Evolutionary conservation across 2,797 vertebrate genomes (phyloP).

Genomic region (Nyctibius grandis): DNA sequence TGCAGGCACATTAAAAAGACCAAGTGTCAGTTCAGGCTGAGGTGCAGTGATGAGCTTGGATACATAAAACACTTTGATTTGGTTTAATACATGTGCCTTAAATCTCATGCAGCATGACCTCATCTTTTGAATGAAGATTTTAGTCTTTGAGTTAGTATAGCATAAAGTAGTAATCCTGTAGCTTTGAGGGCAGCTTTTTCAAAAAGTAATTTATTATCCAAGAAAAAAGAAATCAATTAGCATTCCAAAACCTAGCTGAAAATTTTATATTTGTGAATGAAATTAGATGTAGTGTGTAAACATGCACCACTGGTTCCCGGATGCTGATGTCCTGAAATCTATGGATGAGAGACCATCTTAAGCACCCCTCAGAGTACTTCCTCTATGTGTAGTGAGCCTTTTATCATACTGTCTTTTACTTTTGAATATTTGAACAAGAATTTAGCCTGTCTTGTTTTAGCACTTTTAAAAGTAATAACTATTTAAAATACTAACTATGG

Average conservation of each 20-base stretch:
- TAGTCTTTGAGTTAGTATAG: not conserved
- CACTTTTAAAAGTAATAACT: not conserved
- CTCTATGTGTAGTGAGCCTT: not conserved
- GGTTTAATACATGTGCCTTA: not conserved
- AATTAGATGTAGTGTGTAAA: not conserved
- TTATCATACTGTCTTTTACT: not conserved
- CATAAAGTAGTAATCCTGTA: not conserved
- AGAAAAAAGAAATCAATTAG: not conserved
- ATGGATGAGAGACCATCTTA: not conserved
- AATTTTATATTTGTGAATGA: not conserved
- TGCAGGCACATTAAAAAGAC: not conserved
- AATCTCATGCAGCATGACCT: not conserved
- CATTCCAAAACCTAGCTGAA: not conserved
- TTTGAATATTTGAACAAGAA: not conserved
- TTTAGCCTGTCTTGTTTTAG: not conserved
- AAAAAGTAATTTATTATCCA: not conserved
- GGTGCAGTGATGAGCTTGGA: not conserved
- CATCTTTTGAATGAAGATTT: not conserved
- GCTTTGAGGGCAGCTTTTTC: not conserved
- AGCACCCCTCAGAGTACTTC: not conserved
- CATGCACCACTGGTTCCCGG: not conserved
- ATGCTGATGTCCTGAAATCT: not conserved
- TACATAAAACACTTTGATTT: not conserved
- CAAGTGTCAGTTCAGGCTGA: not conserved
- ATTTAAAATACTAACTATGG: slow-evolving; percentile 5